phyloP scores from a whole-genome alignment of 2,888 invertebrate genomes.

The Smittia sp. region DNA sequence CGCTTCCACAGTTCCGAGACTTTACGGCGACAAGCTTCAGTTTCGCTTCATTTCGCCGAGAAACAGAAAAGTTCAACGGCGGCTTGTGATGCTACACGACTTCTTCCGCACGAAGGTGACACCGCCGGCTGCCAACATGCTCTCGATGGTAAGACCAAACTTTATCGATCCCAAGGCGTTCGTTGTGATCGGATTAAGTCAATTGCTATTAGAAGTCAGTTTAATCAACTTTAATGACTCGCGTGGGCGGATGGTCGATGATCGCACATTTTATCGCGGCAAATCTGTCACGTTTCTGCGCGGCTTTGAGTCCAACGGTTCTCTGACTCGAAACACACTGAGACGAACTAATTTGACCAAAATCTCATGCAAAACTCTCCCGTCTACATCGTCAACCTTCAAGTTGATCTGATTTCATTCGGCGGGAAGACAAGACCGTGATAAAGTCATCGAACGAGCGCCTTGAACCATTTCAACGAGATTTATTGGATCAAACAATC shows the following conservation, averaged over 20 bases:
- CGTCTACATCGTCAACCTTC: neutral
- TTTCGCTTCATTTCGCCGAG: conserved; percentile 58
- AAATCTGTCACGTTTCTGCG: neutral
- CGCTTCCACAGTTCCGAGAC: conserved; percentile 56
- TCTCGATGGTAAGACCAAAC: conserved; percentile 66
- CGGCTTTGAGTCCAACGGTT: neutral
- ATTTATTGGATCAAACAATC: conserved; percentile 4
- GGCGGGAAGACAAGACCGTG: neutral
- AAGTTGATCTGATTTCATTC: neutral
- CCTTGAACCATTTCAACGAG: neutral
- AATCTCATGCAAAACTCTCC: neutral
- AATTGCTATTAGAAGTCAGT: neutral
- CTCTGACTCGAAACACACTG: neutral
- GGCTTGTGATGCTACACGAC: conserved; percentile 74
- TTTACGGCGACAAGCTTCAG: conserved; percentile 60
- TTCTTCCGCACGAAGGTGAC: conserved; percentile 71
- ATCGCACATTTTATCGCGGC: neutral
- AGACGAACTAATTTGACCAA: neutral
- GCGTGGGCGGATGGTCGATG: neutral
- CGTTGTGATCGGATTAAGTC: neutral
- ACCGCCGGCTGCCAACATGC: conserved; percentile 77
- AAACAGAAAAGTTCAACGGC: conserved; percentile 62
- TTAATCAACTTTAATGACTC: too few relatives aligned
- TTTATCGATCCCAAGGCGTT: neutral
- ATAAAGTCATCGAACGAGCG: neutral